Evolutionary conservation across 2,888 invertebrate genomes (phyloP).

Genomic region (Oxystoma pomonae): DNA sequence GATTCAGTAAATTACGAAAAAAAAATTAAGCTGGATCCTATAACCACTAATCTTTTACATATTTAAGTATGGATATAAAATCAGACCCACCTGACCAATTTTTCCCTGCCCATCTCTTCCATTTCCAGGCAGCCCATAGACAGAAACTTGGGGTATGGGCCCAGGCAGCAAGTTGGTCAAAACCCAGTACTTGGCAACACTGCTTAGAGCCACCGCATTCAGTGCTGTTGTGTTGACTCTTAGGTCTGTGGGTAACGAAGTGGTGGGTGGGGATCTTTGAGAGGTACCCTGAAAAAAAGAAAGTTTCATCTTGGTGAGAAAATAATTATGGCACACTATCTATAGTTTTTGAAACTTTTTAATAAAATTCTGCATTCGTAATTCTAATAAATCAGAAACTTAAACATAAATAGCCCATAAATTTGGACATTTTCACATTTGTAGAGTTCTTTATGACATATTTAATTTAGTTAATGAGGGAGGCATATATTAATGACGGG

Average conservation of each 20-base stretch:
- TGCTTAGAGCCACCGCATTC: conserved; percentile 66
- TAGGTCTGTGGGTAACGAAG: conserved; percentile 57
- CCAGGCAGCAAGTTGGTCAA: conserved; percentile 77
- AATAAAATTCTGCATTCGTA: too few species aligned
- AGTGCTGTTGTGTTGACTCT: conserved; percentile 62
- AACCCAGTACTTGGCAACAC: conserved; percentile 80
- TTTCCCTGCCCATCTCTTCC: conserved; percentile 59
- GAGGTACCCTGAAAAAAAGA: conserved; percentile 40
- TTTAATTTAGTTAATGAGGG: not conserved
- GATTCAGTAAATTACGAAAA: too few species aligned
- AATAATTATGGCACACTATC: not conserved
- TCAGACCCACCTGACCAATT: conserved; percentile 61
- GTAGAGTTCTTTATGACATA: not conserved
- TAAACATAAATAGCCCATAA: too few species aligned
- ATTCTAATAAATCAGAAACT: too few species aligned
- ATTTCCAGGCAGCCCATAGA: conserved; percentile 60
- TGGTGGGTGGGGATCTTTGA: conserved; percentile 49
- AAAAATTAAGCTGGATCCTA: too few species aligned
- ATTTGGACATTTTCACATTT: not conserved
- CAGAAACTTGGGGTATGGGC: conserved; percentile 71
- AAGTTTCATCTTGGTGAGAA: not conserved
- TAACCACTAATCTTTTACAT: too few species aligned
- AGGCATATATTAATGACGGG: not conserved
- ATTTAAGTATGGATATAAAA: too few species aligned
- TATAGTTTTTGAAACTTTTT: too few species aligned